Conservation (phyloP, 2,113 vertebrate species). For the Oreotrochilus melanogaster region DNA sequence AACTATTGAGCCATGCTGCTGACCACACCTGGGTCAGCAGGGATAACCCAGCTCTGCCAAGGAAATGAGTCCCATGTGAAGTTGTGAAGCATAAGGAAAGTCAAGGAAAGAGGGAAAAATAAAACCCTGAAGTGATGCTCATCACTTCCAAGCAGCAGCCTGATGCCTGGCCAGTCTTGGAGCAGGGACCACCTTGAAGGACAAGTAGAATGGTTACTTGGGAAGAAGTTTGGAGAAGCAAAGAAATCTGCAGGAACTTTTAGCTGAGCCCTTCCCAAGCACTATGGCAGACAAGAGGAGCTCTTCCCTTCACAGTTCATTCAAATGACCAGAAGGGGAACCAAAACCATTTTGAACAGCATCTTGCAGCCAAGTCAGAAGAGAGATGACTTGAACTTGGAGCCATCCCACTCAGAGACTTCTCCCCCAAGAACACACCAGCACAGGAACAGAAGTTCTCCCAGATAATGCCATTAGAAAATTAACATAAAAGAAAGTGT, state of each 20-base stretch:
- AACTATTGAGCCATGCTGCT: background rate
- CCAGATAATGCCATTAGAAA: conserved; percentile 50
- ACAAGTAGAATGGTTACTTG: background rate
- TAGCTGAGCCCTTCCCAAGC: background rate
- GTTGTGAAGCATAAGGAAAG: background rate
- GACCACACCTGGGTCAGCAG: background rate
- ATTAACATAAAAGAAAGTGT: conserved; percentile 61
- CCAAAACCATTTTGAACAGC: background rate
- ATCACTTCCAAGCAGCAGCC: background rate
- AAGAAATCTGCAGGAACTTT: background rate
- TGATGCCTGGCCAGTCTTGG: fast-evolving
- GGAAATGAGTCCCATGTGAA: background rate
- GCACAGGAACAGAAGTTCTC: background rate
- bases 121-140: background rate
- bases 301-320: background rate
- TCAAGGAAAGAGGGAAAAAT: background rate
- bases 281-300: background rate
- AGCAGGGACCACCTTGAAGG: background rate
- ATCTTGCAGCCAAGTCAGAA: background rate
- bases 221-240: background rate
- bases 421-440: background rate
- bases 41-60: background rate
- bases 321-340: background rate
- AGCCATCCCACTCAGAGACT: background rate
- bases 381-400: background rate